Base-by-base conservation (phyloP, 2,797 vertebrate genomes). In the Poeciliopsis paucimaculata region DNA sequence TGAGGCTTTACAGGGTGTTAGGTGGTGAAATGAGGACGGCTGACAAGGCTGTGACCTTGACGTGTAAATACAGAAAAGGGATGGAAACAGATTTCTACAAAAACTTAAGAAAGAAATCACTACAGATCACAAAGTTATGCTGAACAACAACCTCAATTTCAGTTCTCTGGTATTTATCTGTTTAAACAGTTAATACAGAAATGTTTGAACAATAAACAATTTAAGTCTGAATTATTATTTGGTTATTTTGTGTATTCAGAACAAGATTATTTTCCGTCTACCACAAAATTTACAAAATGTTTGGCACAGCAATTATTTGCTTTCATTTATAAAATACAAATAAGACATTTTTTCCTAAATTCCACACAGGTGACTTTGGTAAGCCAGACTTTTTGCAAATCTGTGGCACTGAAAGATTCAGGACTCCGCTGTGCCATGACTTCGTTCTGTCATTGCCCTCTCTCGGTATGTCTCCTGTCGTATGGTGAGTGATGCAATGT, bases 401-500 rank as follows among this genome's bases (percentile, higher is more conserved):
- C 12, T 77, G 7, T 49, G 11, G 26, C 46, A 28, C 26, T 10
- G 28, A n/a, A 55, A 18, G n/a, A 72, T 12, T 10, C n/a, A 57
- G 68, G 41, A 26, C 20, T 57, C n/a, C 2, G 23, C n/a, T 9
- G 13, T 26, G 23, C 15, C 18, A 11, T 77, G 68, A 84, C 80
- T 78, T 80, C 1, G 28, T 80, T 60, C 43, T 71, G 46, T 76
- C 39, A 34, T 10, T 3, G 23, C 45, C 16, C 2, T 39, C 23
- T 26, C 26, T 12, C 31, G 75, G 26, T 60, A 43, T 73, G 71
- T 64, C 64, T 55, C 39, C 5, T 72, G 34, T 77, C 7, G 6
- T 34, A 51, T 1, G 16, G 1, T 78, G 72, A 82, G 64, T 46
- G 83, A 89, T 87, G 73, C 28, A 73, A 46, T 75, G 2, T 77